These are phyloP conservation scores for Brachyhypopomus gauderio DNA, from an alignment of 2,113 vertebrate genomes.

Conservation along the genomic window DNA sequence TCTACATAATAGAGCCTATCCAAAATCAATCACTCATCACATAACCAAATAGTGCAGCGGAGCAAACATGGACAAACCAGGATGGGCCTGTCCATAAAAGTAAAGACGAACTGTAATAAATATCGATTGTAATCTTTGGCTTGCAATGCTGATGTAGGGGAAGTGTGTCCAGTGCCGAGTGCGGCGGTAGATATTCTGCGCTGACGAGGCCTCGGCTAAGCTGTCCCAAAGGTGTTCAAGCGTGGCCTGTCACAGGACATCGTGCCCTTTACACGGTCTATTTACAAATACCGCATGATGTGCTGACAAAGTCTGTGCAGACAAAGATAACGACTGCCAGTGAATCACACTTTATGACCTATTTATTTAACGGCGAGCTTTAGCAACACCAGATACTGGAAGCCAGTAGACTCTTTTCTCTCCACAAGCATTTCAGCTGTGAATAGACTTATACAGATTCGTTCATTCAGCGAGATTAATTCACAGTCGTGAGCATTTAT, in stretches of 20 bases:
- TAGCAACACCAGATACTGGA: neutral
- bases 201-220: constrained; percentile 29
- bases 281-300: constrained; percentile 59
- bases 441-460: constrained; percentile 32
- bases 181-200: too few relatives aligned
- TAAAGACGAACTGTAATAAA: constrained; percentile 30
- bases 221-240: constrained; percentile 48
- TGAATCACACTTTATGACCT: constrained; percentile 39
- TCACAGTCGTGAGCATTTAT: constrained; percentile 22
- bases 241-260: constrained; percentile 43
- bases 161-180: too few relatives aligned
- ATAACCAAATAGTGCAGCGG: neutral
- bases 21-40: neutral
- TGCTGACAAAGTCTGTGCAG: constrained; percentile 51
- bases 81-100: constrained; percentile 3
- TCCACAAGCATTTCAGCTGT: neutral
- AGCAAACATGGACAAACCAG: neutral
- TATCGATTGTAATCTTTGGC: constrained; percentile 42
- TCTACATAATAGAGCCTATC: neutral
- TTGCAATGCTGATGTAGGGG: constrained; percentile 30
- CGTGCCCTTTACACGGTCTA: constrained; percentile 58
- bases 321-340: constrained; percentile 50
- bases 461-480: constrained; percentile 14
- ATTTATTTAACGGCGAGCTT: constrained; percentile 31
- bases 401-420: neutral